Evolutionary conservation across 1,140 invertebrate species (phyloP).

Genomic region (Lepidurus packardi): DNA sequence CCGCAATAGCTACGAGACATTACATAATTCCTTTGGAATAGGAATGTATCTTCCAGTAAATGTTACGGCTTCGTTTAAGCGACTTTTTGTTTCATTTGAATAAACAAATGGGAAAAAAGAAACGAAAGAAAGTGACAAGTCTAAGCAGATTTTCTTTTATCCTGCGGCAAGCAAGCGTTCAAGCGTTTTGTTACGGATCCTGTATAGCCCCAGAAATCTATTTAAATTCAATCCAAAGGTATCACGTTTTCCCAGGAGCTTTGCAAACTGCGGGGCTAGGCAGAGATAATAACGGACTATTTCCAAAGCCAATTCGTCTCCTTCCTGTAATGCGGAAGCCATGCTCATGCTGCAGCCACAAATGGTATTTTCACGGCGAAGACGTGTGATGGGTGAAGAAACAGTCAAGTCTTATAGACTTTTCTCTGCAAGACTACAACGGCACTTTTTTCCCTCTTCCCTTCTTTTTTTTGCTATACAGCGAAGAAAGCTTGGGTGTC

Average conservation of each 20-base stretch:
- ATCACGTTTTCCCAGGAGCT: background rate
- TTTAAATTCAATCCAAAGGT: background rate
- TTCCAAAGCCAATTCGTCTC: slow-evolving; percentile 1
- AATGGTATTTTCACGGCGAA: slow-evolving; percentile 10
- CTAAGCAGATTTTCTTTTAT: background rate
- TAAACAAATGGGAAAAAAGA: too few species aligned
- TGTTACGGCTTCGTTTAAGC: too few species aligned
- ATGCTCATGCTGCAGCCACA: background rate
- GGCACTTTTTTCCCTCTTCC: background rate
- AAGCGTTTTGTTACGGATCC: background rate
- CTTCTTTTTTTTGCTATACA: background rate
- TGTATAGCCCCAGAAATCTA: background rate
- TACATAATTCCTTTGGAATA: too few species aligned
- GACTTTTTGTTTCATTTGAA: too few species aligned
- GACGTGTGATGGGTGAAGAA: slow-evolving; percentile 14
- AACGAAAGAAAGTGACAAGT: background rate
- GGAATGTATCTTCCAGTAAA: too few species aligned
- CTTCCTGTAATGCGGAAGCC: slow-evolving; percentile 13
- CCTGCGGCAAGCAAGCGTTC: background rate
- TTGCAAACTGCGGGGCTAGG: slow-evolving; percentile 1
- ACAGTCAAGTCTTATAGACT: background rate
- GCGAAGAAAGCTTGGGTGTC: background rate
- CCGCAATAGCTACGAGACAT: too few species aligned
- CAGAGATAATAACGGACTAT: background rate
- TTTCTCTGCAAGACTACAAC: background rate